Evolutionary conservation across 1,140 invertebrate genomes (phyloP).

Genomic region (Drosophila trapezifrons): DNA sequence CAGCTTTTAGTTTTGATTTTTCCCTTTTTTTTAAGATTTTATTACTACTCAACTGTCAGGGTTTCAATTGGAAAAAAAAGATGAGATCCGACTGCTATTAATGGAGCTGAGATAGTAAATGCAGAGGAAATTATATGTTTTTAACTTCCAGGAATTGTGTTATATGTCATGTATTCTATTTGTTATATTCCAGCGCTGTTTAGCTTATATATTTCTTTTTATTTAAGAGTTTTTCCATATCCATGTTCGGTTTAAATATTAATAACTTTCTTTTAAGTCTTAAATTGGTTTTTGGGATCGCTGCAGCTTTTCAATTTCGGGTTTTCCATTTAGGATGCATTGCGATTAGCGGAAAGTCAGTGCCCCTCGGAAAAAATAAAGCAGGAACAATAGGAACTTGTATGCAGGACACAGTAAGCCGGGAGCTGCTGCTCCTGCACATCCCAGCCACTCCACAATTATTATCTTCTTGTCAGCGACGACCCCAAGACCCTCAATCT

Average conservation of each 20-base stretch:
- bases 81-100: conserved; percentile 1
- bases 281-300: conserved; percentile 16
- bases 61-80: conserved; percentile 3
- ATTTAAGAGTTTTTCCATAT: not conserved
- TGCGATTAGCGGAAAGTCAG: conserved; percentile 25
- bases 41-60: conserved; percentile 2
- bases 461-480: conserved; percentile 40
- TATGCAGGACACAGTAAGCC: conserved; percentile 22
- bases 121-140: not conserved
- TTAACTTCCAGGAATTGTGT: not conserved
- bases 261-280: not conserved
- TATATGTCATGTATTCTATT: not conserved
- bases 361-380: conserved; percentile 3
- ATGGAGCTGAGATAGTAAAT: not conserved
- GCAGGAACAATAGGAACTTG: conserved; percentile 12
- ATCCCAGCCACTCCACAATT: conserved; percentile 22
- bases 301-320: conserved; percentile 32
- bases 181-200: too few species aligned
- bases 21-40: conserved; percentile 7
- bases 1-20: too few species aligned
- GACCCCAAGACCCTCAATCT: conserved; percentile 31
- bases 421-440: conserved; percentile 2
- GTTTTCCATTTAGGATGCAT: conserved; percentile 25
- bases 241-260: not conserved
- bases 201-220: too few species aligned